Conservation (phyloP, 1,140 invertebrate species). For the Bombus huntii region DNA sequence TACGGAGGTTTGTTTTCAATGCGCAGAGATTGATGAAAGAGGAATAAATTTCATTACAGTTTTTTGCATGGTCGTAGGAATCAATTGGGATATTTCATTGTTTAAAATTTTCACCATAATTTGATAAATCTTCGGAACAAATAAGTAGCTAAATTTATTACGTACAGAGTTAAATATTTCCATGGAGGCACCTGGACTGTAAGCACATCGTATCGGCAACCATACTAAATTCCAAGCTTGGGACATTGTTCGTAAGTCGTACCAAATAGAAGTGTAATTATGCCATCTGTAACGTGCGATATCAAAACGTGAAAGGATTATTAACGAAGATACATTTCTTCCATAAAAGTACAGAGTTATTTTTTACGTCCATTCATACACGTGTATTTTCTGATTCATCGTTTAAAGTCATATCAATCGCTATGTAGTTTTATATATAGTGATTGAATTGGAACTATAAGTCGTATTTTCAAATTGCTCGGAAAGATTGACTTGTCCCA, state of each 20-base stretch:
- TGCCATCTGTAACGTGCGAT: conserved; percentile 83
- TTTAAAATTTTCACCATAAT: background rate
- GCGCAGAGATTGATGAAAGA: background rate
- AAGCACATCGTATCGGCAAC: conserved; percentile 88
- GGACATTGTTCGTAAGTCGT: conserved; percentile 86
- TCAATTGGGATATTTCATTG: background rate
- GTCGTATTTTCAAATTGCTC: too few relatives aligned
- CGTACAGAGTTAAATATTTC: conserved; percentile 88
- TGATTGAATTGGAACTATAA: too few relatives aligned
- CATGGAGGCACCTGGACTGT: conserved; percentile 89
- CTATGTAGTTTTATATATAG: too few relatives aligned
- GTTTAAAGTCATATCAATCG: too few relatives aligned
- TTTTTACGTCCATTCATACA: too few relatives aligned
- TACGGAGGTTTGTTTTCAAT: too few relatives aligned
- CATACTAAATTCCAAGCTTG: conserved; percentile 87
- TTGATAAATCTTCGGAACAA: background rate
- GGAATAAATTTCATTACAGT: background rate
- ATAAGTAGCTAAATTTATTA: conserved; percentile 21
- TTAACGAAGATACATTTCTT: too few relatives aligned
- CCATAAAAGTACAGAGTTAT: too few relatives aligned
- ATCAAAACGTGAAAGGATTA: too few relatives aligned
- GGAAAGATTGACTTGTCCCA: too few relatives aligned
- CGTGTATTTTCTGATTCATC: too few relatives aligned
- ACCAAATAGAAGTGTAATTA: conserved; percentile 88
- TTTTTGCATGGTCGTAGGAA: too few relatives aligned